These are phyloP conservation scores for Callosobruchus maculatus DNA, from an alignment of 2,888 invertebrate genomes.

Conservation along the genomic window DNA sequence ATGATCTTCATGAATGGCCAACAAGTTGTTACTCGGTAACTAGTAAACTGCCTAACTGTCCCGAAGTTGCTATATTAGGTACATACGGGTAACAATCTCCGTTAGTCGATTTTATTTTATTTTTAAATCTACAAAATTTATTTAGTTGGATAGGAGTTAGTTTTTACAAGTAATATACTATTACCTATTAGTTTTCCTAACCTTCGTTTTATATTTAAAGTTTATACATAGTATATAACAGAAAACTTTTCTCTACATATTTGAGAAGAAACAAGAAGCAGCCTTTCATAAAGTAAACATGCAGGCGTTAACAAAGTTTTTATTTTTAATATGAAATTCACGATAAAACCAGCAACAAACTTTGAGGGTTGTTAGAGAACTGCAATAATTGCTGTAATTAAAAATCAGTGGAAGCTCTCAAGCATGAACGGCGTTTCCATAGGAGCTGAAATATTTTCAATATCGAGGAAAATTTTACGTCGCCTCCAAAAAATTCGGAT, in stretches of 20 bases:
- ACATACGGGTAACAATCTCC: background rate
- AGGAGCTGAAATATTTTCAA: too few relatives aligned
- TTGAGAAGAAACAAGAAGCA: background rate
- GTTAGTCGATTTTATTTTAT: background rate
- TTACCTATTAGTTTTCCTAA: background rate
- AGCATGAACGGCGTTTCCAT: too few relatives aligned
- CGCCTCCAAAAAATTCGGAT: too few relatives aligned
- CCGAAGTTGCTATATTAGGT: background rate
- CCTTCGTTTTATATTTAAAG: background rate
- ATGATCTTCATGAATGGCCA: background rate
- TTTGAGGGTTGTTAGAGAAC: too few relatives aligned
- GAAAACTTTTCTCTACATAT: background rate
- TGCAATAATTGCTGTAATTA: too few relatives aligned
- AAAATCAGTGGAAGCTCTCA: too few relatives aligned
- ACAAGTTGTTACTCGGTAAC: background rate
- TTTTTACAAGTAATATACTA: background rate
- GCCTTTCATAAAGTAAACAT: background rate
- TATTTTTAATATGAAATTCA: too few relatives aligned
- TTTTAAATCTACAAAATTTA: background rate
- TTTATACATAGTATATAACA: background rate
- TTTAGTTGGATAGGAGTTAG: background rate
- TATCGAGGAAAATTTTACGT: too few relatives aligned
- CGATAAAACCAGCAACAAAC: too few relatives aligned
- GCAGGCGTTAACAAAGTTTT: background rate
- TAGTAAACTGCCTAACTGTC: background rate